phyloP scores from a whole-genome alignment of 1,140 invertebrate genomes.

The Dysdera silvatica region DNA sequence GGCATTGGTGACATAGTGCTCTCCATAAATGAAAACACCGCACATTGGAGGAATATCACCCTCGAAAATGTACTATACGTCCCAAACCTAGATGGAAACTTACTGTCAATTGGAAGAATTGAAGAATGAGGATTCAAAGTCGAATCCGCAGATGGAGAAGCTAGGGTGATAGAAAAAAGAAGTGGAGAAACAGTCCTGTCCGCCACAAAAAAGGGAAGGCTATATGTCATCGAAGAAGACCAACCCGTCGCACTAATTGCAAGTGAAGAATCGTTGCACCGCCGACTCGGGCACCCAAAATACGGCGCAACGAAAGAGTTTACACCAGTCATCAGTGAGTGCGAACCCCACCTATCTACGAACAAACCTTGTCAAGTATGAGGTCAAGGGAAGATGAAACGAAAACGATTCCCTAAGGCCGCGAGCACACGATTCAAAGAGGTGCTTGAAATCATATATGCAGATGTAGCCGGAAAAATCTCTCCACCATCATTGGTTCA shows the following conservation, averaged over 20 bases:
- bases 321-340: no score
- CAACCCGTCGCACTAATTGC: not conserved
- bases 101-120: slow-evolving; percentile 12
- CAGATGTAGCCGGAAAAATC: slow-evolving; percentile 29
- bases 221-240: not conserved
- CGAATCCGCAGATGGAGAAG: not conserved
- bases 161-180: not conserved
- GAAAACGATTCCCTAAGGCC: not conserved
- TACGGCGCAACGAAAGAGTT: slow-evolving; percentile 1
- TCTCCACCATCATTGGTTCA: slow-evolving; percentile 5
- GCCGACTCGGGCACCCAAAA: slow-evolving; percentile 22
- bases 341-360: no score
- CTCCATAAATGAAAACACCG: no score
- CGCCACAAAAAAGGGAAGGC: not conserved
- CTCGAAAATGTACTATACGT: slow-evolving; percentile 7
- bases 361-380: slow-evolving; percentile 10
- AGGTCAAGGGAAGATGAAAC: slow-evolving; percentile 12
- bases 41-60: no score
- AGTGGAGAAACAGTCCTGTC: not conserved
- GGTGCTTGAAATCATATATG: slow-evolving; percentile 20
- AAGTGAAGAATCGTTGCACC: slow-evolving; percentile 21
- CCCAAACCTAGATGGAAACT: slow-evolving; percentile 1
- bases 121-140: slow-evolving; percentile 2
- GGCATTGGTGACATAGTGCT: no score
- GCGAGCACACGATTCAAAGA: not conserved